These are phyloP conservation scores for Coelopa pilipes DNA, from an alignment of 2,888 invertebrate genomes.

Conservation along the genomic window DNA sequence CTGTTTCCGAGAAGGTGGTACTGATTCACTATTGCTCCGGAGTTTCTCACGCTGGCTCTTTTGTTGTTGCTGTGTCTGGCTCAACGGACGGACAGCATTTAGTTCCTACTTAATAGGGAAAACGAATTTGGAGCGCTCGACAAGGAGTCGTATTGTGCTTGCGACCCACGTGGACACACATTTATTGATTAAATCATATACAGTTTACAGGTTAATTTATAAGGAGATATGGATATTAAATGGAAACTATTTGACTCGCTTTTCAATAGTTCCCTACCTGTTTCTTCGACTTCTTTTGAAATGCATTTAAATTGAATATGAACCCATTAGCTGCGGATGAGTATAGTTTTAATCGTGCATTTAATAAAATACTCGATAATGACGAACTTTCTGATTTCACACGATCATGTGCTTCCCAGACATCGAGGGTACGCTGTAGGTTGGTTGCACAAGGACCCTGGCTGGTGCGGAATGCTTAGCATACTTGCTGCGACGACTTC, in stretches of 20 bases:
- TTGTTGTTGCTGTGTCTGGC: neutral
- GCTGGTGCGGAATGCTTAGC: conserved; percentile 11
- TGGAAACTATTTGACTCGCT: too few species aligned
- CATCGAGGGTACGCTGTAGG: neutral
- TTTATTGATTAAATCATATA: too few species aligned
- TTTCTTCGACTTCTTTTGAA: neutral
- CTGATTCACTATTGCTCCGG: conserved; percentile 36
- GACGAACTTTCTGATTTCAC: neutral
- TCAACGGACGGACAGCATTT: conserved; percentile 20
- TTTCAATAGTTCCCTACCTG: too few species aligned
- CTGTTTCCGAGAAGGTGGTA: conserved; percentile 45
- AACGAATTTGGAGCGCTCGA: neutral
- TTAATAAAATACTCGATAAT: neutral
- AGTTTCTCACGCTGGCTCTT: conserved; percentile 35
- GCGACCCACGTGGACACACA: too few species aligned
- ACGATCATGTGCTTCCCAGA: too few species aligned
- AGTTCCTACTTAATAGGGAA: neutral
- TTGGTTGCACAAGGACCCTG: conserved; percentile 11
- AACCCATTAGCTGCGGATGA: too few species aligned
- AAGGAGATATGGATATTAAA: too few species aligned
- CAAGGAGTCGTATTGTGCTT: too few species aligned
- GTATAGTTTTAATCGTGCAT: conserved; percentile 14
- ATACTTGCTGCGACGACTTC: conserved; percentile 9
- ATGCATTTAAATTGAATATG: neutral
- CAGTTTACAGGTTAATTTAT: too few species aligned